Evolutionary conservation across 2,888 invertebrate genomes (phyloP), one percentile per base, ranked within the genome.

Genomic region (Gryllus longicercus): DNA sequence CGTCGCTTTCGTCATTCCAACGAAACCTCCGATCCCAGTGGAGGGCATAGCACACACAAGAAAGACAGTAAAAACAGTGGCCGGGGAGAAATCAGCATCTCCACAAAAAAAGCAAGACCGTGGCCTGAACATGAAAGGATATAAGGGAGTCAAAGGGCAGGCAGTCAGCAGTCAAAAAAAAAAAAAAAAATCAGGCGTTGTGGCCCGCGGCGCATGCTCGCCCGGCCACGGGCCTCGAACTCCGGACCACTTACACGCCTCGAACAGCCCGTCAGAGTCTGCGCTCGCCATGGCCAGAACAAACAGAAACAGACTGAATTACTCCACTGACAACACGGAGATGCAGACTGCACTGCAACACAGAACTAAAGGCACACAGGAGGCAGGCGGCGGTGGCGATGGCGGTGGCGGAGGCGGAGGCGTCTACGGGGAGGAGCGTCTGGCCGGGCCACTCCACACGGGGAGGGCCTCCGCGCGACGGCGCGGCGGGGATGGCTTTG

Each of bases 261-360:
- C 85, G 86, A 88, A 88, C 85, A 85, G 86, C 85, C 88, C 88
- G 86, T 85, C 87, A 87, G 86, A 85, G 85, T 86, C 86, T 86
- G 85, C 85, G 84, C 85, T 85, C 86, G 86, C 85, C 86, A 86
- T 85, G 84, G 84, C 84, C 82, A 84, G 86, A 85, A 85, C 85
- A 85, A 84, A 85, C 85, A 83, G 84, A 82, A 83, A 84, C 83
- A 63, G n/a, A 63, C 63, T 18, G 63, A 63, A 63, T 63, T 63
- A 63, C 63, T 63, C 63, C 63, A 63, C 63, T 63, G 63, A 63
- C 63, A 63, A 63, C 63, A 63, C 16, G 63, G 63, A 63, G 63
- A n/a, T 18, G 63, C 63, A 63, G 63, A 63, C 63, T 63, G 63
- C 63, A 63, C 63, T 63, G 63, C 63, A 63, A 63, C 63, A 63